Evolutionary conservation across 1,140 invertebrate species (phyloP), one percentile per base, ranked within the genome.

Genomic region (Marisa cornuarietis): DNA sequence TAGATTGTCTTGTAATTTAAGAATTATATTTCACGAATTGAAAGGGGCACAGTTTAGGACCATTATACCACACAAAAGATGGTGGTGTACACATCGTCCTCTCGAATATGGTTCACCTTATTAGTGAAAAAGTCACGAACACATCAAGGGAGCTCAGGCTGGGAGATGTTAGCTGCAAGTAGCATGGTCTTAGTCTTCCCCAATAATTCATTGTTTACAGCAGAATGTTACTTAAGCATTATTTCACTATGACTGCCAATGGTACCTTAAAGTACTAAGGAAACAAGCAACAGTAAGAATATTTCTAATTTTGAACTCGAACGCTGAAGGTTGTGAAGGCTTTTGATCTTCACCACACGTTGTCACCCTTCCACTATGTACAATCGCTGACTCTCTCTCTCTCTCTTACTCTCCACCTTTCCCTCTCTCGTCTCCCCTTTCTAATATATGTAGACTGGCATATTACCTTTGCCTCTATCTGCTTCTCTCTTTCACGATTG

Each of bases 401-500:
- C 71, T 71, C 71, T 71, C 71, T 71, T 31, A 49, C 71, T 71
- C 71, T 71, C 71, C 52, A 42, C 24, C 26, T 71, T 51, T 71
- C 71, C 52, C 26, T 71, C 16, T 49, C 24, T 31, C 16, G 49
- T 20, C 31, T 26, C 52, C 71, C 52, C 16, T 71, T 1, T 71
- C 52, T 71, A 16, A 51, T 71, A 71, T 51, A 31, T 51, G 52
- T 26, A 31, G 14, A 71, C 69, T 20, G 14, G n/a, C 69, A 71
- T 4, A 13, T 71, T 31, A 22, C 69, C 31, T 71, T 51, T 71
- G 69, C 0, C 42, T 16, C 31, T 71, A n/a, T n/a, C n/a, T n/a
- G n/a, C 69, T 71, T 71, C 52, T 51, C 18, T 42, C 14, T 71
- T 51, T 42, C 52, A 20, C 69, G 22, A 31, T 8, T 49, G 42